Evolutionary conservation across 2,888 invertebrate species (phyloP).

Genomic region (Agrotis clavis): DNA sequence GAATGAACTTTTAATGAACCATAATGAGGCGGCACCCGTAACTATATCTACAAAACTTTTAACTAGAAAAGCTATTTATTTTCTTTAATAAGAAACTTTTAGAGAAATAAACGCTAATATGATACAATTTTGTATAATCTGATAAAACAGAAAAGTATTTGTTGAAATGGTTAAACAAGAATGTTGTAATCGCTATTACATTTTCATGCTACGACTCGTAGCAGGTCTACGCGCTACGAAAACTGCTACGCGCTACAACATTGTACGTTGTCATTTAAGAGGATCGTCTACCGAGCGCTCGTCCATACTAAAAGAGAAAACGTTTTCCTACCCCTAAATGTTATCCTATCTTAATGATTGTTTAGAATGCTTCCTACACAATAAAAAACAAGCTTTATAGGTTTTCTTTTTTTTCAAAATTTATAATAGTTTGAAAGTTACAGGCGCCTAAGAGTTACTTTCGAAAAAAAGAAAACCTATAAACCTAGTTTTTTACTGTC

Average conservation of each 20-base stretch:
- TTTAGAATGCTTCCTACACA: no score
- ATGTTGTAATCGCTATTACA: not conserved
- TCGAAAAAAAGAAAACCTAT: no score
- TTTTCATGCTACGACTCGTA: conserved; percentile 29
- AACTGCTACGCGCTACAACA: conserved; percentile 20
- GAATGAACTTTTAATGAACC: conserved; percentile 27
- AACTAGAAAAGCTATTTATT: conserved; percentile 5
- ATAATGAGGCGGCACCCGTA: not conserved
- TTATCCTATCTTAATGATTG: no score
- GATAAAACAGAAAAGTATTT: not conserved
- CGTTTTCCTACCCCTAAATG: no score
- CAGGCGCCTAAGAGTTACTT: no score
- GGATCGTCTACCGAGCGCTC: no score
- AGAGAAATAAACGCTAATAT: not conserved
- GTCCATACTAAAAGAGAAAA: no score
- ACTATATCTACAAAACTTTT: not conserved
- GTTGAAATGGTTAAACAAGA: not conserved
- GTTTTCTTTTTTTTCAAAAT: no score
- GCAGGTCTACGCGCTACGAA: conserved; percentile 27
- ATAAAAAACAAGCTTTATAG: no score
- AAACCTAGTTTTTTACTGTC: no score
- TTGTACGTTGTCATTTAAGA: not conserved
- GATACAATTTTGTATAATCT: not conserved
- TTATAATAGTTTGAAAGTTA: no score
- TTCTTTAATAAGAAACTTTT: conserved; percentile 1